These are phyloP conservation scores for Bungarus multicinctus DNA, from an alignment of 2,113 vertebrate species.

Conservation along the genomic window DNA sequence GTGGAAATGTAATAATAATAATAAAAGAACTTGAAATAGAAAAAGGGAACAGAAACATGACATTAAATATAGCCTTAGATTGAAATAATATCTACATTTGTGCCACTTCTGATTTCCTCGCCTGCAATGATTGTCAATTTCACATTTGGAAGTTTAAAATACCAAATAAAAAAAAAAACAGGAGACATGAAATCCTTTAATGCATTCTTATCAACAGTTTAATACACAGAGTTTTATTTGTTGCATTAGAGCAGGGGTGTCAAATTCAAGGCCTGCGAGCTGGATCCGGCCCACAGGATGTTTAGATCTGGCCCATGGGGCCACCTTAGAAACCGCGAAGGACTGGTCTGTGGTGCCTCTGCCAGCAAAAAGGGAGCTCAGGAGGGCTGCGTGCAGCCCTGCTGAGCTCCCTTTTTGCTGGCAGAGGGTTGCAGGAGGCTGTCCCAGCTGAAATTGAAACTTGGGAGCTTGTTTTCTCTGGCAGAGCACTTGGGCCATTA, in stretches of 20 bases:
- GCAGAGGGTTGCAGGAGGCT: no score
- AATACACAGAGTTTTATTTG: slow-evolving; percentile 32
- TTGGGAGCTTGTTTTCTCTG: no score
- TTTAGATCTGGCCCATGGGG: no score
- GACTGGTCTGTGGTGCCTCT: no score
- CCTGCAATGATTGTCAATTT: slow-evolving; percentile 50
- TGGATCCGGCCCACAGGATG: no score
- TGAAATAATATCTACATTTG: slow-evolving; percentile 23
- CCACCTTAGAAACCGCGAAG: no score
- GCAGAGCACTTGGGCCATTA: no score
- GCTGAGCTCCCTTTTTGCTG: no score
- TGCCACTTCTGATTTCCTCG: slow-evolving; percentile 46
- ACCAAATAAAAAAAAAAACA: slow-evolving; percentile 30
- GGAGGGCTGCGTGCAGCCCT: no score
- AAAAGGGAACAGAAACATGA: slow-evolving; percentile 28
- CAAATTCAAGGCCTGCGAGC: no score
- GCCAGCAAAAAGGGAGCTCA: no score
- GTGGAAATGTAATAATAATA: background rate
- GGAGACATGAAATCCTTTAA: background rate
- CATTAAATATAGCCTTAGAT: slow-evolving; percentile 30
- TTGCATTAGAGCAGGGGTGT: slow-evolving; percentile 12
- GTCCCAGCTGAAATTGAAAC: no score
- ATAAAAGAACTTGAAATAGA: slow-evolving; percentile 22
- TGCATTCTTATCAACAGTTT: slow-evolving; percentile 30
- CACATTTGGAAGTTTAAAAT: slow-evolving; percentile 32